Base-by-base conservation (phyloP, 2,888 invertebrate genomes). In the Anticlea derivata region DNA sequence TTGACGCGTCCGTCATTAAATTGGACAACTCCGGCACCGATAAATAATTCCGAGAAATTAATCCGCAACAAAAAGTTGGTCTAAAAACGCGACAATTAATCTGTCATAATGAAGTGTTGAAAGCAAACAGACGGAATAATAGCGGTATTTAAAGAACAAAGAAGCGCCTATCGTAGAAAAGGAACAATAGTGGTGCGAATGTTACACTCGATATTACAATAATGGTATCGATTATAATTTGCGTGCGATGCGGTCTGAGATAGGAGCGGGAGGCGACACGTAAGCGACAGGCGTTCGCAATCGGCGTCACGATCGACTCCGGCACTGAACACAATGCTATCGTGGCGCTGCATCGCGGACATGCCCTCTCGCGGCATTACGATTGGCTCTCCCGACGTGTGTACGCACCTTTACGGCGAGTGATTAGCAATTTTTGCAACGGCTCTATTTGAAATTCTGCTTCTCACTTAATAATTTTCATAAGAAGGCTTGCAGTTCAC, bases 161-260 rank as follows among this genome's bases (percentile, higher is more conserved):
- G 75, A 71, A 61, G 47, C 47, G 23, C 41, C 66, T 70, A 65
- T 64, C 49, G 65, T 63, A 64, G 66, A 76, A 80, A 80, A 80
- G 80, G 80, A 78, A 68, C 74, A 81, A 87, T 85, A 88, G 87
- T 85, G 83, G 85, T 81, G 83, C 77, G 81, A 85, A 79, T 83
- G 85, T 85, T 81, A 80, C 80, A 81, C 75, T 80, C 78, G 80
- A 84, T 88, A 86, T 88, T 86, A 89, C 89, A 89, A 90, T 90
- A 90, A 88, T 89, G 87, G 89, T 88, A 88, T 90, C 89, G 89
- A 86, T 89, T 88, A 90, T 90, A 90, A 90, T 90, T 90, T 89
- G 89, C 89, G 89, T 90, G 87, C 84, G 89, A 90, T 89, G 79
- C 80, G 78, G 78, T 73, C 61, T 58, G 78, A 76, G 89, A 88